Base-by-base conservation (phyloP, 2,113 vertebrate genomes). In the Varanus salvator region DNA sequence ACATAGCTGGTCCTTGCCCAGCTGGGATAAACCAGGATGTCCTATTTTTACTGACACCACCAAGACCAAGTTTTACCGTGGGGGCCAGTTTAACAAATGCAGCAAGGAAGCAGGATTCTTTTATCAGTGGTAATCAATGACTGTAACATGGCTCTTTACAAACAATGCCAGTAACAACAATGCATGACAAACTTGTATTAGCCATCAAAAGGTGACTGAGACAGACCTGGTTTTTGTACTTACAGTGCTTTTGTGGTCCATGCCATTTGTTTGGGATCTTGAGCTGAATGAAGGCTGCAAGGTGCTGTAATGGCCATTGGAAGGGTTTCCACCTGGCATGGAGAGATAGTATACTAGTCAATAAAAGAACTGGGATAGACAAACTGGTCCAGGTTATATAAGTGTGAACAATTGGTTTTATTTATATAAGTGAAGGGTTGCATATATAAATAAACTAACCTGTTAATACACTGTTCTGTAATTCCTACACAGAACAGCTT, bases 241-340 rank as follows among this genome's bases (percentile, higher is more conserved):
- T 93, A 97, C 96, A 77, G 95, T 84, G 84, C 92, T 66, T 84
- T 93, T 94, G 87, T 92, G 7, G 5, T 96, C 96, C 81, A 86
- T 72, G 1, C 95, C 90, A 0, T 96, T 95, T 89, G 87, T 89
- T 92, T 96, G 96, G 44, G 96, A 97, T 71, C 93, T 92, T 81
- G 96, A 96, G 81, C 96, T 97, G 90, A 96, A 96, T 89, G 94
- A 93, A 2, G 93, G 80, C 84, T 1, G 88, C 74, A 91, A 31
- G 29, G 93, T 71, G 0, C 93, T 90, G 0, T 94, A 96, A 34
- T 89, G 94, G 72, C 87, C 52, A 38, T 90, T 88, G 34, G 89
- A 52, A 7, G 82, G 11, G 29, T 11, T 80, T 23, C 34, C 34
- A 0, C 95, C 96, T 97, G 91, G 8, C 0, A 0, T 54, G 1